Conservation (phyloP, 2,888 invertebrate species). For the Serripes groenlandicus region DNA sequence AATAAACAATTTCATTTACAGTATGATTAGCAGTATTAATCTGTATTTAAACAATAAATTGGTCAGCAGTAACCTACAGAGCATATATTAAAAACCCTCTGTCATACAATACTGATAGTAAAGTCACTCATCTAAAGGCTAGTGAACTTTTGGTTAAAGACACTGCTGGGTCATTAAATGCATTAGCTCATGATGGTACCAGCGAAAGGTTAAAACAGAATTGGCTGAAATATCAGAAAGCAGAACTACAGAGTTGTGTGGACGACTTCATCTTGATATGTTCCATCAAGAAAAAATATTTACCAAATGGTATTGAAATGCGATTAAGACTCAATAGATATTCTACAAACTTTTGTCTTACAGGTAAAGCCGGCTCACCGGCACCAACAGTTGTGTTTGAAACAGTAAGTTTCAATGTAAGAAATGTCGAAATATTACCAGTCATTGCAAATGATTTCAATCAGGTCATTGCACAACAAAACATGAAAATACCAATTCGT, state of each 20-base stretch:
- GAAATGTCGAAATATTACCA: constrained; percentile 5
- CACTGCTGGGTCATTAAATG: constrained; percentile 4
- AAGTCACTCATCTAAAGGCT: not conserved
- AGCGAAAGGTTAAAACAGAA: not conserved
- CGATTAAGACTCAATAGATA: not conserved
- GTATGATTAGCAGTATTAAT: constrained; percentile 18
- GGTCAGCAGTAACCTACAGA: constrained; percentile 1
- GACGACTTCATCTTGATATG: constrained; percentile 25
- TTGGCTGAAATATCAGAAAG: not conserved
- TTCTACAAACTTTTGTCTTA: not conserved
- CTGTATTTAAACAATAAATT: constrained; percentile 21
- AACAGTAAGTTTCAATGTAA: constrained; percentile 7
- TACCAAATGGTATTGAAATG: constrained; percentile 30
- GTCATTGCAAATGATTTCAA: constrained; percentile 13
- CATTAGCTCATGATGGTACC: not conserved
- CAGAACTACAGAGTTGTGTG: not conserved
- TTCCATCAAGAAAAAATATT: constrained; percentile 27
- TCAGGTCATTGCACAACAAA: constrained; percentile 7
- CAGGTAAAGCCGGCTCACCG: not conserved
- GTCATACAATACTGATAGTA: not conserved
- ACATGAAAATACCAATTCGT: constrained; percentile 12
- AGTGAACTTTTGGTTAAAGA: not conserved
- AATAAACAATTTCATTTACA: constrained; percentile 14
- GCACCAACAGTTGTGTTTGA: not conserved
- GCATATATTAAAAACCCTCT: constrained; percentile 10